Evolutionary conservation across 2,888 invertebrate genomes (phyloP), one percentile per base, ranked within the genome.

Genomic region (Nomada fucata): DNA sequence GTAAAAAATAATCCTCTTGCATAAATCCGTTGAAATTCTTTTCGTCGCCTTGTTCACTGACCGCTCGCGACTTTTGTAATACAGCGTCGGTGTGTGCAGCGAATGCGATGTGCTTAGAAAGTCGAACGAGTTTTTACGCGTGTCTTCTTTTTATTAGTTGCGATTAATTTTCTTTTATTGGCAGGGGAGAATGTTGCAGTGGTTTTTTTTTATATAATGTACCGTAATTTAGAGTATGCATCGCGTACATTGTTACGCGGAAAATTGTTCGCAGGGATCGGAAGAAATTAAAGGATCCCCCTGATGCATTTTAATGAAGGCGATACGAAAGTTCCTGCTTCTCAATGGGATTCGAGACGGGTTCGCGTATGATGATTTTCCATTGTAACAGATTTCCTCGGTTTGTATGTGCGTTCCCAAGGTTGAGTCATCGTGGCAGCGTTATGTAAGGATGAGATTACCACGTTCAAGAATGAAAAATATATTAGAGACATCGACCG

Each of bases 361-460:
- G 44, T 59, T 76, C 53, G 52, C 55, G 50, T 61, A 53, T 10
- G 55, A 63, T 23, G 63, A 47, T 85, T 84, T 82, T 78, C 79
- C 76, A 82, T 82, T 83, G 79, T 85, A 78, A 86, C 59, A 78
- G 79, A 87, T 87, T 87, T 79, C 76, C 79, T 65, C 70, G 83
- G 75, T 72, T 82, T 75, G 73, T 61, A 55, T 57, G 59, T n/a
- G 26, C 71, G 83, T 87, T 83, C 85, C 79, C 87, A 79, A 79
- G 85, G 85, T 87, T 82, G 83, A 87, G 82, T 87, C 87, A 84
- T 78, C 76, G 59, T 50, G 44, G 64, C 44, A 13, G 44, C 47
- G 67, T 87, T 87, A 85, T 70, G 76, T 85, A 87, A 87, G 78
- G 78, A 79, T 79, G 84, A 65, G 78, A 76, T 83, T 85, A 83